phyloP scores from a whole-genome alignment of 2,113 vertebrate genomes.

The Micromys minutus region DNA sequence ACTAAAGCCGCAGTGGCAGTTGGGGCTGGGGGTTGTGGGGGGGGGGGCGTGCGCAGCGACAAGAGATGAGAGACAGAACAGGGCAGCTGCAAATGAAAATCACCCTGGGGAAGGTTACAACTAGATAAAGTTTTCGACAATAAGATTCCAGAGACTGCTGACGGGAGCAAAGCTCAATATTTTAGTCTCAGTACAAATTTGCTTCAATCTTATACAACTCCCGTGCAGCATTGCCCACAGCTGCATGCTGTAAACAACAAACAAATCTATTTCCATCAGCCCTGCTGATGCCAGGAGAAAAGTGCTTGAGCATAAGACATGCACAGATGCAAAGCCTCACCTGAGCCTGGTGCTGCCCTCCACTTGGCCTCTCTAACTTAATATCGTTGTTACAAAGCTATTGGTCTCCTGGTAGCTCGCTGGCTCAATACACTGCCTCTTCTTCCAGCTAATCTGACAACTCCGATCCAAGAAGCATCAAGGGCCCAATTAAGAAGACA shows the following conservation, averaged over 20 bases:
- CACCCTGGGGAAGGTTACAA: constrained; percentile 89
- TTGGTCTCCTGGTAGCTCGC: constrained; percentile 90
- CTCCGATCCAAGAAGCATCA: constrained; percentile 94
- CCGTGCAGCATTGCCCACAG: constrained; percentile 93
- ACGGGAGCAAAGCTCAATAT: constrained; percentile 90
- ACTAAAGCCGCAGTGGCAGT: constrained; percentile 57
- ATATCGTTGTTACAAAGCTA: constrained; percentile 92
- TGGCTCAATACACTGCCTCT: constrained; percentile 89
- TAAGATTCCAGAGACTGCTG: constrained; percentile 92
- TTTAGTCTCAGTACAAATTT: constrained; percentile 93
- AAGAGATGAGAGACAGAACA: constrained; percentile 84
- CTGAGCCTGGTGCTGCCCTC: constrained; percentile 93
- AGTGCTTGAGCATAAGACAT: constrained; percentile 89
- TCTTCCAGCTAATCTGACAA: constrained; percentile 93
- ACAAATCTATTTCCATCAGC: constrained; percentile 92
- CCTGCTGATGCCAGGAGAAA: constrained; percentile 92
- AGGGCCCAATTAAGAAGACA: constrained; percentile 97
- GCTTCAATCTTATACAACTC: constrained; percentile 92
- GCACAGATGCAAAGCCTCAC: constrained; percentile 95
- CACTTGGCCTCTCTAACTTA: constrained; percentile 92
- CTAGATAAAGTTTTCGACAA: constrained; percentile 92
- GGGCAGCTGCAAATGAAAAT: constrained; percentile 91
- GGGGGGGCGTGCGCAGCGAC: constrained; percentile 74
- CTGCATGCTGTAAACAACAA: constrained; percentile 95
- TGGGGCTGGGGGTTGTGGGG: background rate